A percentile compares a stretch with the other conserved stretches of the same genome.
Conservation (phyloP, 2,888 invertebrate species). For the Xylota sylvarum region DNA sequence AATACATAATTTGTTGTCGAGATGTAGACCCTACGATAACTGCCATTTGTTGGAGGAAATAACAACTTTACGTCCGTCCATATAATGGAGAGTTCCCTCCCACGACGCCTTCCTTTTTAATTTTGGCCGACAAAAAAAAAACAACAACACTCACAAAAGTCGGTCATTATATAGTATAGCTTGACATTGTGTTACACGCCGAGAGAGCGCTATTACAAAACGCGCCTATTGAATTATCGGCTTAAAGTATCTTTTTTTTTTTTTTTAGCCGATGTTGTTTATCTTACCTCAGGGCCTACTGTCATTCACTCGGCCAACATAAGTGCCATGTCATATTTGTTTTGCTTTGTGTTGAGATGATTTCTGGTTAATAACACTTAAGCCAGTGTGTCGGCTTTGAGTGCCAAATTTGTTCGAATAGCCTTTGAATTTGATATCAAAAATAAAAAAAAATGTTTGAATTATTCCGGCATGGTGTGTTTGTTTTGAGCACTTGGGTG, state of each 20-base stretch:
- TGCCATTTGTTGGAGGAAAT: constrained; percentile 37
- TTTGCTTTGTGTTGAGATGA: constrained; percentile 37
- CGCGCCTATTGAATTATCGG: constrained; percentile 61
- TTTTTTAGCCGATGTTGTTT: constrained; percentile 34
- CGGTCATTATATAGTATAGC: constrained; percentile 56
- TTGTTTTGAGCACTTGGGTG: constrained; percentile 22
- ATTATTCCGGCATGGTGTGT: constrained; percentile 30
- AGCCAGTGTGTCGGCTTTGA: constrained; percentile 2
- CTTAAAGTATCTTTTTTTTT: constrained; percentile 45
- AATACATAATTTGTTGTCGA: constrained; percentile 39
- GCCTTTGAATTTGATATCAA: constrained; percentile 26
- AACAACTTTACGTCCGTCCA: constrained; percentile 38
- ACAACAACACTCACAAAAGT: constrained; percentile 53
- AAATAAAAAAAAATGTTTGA: constrained; percentile 26
- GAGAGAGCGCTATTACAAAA: constrained; percentile 61
- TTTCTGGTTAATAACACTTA: constrained; percentile 66
- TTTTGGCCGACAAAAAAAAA: constrained; percentile 30
- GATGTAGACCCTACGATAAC: constrained; percentile 7
- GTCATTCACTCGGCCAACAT: constrained; percentile 55
- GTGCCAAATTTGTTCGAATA: constrained; percentile 47
- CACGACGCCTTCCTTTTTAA: constrained; percentile 35
- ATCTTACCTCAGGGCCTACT: constrained; percentile 54
- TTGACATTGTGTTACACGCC: constrained; percentile 54
- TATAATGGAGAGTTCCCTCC: constrained; percentile 50
- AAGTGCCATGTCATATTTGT: constrained; percentile 64